Conservation (phyloP, 2,113 vertebrate species). For the Piliocolobus tephrosceles region DNA sequence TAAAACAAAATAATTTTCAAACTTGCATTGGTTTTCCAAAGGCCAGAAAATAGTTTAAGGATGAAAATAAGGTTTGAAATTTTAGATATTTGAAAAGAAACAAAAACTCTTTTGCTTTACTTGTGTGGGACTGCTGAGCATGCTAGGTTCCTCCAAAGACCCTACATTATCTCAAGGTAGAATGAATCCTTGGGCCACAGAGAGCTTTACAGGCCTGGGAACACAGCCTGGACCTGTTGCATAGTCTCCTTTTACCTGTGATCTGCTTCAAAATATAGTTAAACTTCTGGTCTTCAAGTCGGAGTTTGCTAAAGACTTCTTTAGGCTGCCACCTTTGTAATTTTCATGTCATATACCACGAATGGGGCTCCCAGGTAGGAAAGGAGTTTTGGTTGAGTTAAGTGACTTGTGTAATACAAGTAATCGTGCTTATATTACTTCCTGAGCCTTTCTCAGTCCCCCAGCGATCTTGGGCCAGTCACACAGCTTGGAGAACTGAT, state of each 20-base stretch:
- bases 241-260: neutral
- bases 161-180: neutral
- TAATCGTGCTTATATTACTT: neutral
- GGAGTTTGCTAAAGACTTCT: neutral
- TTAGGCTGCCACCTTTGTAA: neutral
- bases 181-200: neutral
- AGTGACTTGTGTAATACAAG: neutral
- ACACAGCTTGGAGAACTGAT: neutral
- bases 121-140: neutral
- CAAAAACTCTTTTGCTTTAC: neutral
- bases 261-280: neutral
- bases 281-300: neutral
- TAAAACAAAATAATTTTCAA: slow-evolving; percentile 1
- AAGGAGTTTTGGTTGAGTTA: neutral
- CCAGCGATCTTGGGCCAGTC: neutral
- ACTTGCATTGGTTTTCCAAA: slow-evolving; percentile 16
- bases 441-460: neutral
- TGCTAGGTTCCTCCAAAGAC: neutral
- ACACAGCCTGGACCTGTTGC: neutral
- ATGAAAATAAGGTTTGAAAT: neutral
- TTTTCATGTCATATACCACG: neutral
- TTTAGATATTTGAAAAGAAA: slow-evolving; percentile 11
- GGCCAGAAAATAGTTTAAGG: neutral
- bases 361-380: neutral
- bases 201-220: neutral